A percentile compares a stretch with the other conserved stretches of the same genome.
Conservation (phyloP, 1,140 invertebrate genomes). For the Dendrolimus punctatus region DNA sequence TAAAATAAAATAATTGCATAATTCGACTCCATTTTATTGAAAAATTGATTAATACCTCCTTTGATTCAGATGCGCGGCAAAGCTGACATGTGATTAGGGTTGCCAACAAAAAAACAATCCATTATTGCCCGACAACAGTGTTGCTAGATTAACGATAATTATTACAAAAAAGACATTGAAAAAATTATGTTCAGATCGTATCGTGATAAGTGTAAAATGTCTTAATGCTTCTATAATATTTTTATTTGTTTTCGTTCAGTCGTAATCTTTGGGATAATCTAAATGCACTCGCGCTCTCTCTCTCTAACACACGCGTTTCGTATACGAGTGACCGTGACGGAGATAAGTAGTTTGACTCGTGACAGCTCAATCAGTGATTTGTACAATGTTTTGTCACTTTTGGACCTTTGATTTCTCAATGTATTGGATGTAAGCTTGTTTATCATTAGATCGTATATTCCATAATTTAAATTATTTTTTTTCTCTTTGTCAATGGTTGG, state of each 20-base stretch:
- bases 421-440: no score
- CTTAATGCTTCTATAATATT: slow-evolving; percentile 63
- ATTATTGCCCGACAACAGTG: slow-evolving; percentile 48
- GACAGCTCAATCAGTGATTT: slow-evolving; percentile 37
- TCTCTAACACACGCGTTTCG: slow-evolving; percentile 6
- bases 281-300: slow-evolving; percentile 27
- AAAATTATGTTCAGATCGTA: slow-evolving; percentile 39
- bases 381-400: slow-evolving; percentile 7
- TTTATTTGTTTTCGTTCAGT: slow-evolving; percentile 56
- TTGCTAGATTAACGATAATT: slow-evolving; percentile 69
- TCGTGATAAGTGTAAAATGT: slow-evolving; percentile 62
- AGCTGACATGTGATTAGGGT: slow-evolving; percentile 69
- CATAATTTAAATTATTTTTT: no score
- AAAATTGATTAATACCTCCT: slow-evolving; percentile 49
- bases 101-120: slow-evolving; percentile 50
- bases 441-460: no score
- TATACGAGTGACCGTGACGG: slow-evolving; percentile 22
- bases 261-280: slow-evolving; percentile 38
- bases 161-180: slow-evolving; percentile 54
- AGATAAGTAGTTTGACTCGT: slow-evolving; percentile 35
- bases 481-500: no score
- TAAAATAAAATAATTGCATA: slow-evolving; percentile 32
- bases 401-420: no score
- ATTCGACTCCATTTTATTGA: slow-evolving; percentile 27
- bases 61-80: slow-evolving; percentile 46